A percentile compares a stretch with the other conserved stretches of the same genome.
Evolutionary conservation across 2,888 invertebrate genomes (phyloP).

Genomic region (Stenodera caucasica): DNA sequence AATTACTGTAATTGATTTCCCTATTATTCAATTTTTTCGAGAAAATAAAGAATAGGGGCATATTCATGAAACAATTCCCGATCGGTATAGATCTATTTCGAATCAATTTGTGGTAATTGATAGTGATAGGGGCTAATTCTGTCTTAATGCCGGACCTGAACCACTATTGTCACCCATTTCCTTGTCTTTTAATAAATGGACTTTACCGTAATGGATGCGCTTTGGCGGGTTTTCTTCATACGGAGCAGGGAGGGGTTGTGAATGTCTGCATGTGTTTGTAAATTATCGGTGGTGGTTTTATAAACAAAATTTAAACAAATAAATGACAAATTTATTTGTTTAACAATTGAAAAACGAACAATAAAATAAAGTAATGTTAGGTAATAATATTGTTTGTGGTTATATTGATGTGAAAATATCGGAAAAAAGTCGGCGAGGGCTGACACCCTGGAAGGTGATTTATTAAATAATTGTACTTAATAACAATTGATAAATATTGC

Average conservation of each 20-base stretch:
- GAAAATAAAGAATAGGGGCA: no score
- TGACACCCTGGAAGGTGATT: constrained; percentile 69
- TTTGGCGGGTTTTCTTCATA: constrained; percentile 24
- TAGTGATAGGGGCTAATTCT: background rate
- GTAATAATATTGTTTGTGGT: constrained; percentile 57
- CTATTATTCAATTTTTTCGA: no score
- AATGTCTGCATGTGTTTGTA: background rate
- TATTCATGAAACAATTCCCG: background rate
- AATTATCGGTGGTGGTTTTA: background rate
- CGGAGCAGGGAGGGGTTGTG: constrained; percentile 33
- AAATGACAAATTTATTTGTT: no score
- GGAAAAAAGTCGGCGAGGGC: constrained; percentile 62
- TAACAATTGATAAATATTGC: no score
- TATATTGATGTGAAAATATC: constrained; percentile 68
- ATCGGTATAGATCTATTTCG: background rate
- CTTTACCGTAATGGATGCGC: constrained; percentile 11
- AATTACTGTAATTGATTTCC: no score
- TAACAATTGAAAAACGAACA: background rate
- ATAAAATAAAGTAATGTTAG: constrained; percentile 32
- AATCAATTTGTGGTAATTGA: no score
- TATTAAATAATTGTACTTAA: no score
- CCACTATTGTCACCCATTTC: background rate
- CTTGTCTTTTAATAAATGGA: background rate
- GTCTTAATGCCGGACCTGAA: background rate
- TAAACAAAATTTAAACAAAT: background rate